These are phyloP conservation scores for Microcebus ravelobensis DNA, from an alignment of 2,113 vertebrate genomes.

Conservation along the genomic window DNA sequence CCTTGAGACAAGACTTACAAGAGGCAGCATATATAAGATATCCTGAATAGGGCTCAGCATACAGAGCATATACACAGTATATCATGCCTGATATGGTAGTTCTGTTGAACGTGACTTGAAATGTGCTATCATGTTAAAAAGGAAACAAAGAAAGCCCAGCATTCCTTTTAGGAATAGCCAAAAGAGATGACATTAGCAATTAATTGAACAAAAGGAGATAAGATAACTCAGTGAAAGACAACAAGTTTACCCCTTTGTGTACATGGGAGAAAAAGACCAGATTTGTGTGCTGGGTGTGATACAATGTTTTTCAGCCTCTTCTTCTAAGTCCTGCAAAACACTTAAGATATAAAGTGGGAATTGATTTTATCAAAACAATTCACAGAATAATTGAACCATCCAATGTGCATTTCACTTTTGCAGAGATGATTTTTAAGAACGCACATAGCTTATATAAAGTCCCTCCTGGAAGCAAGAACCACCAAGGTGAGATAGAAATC, in stretches of 20 bases:
- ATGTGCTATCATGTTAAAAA: background rate
- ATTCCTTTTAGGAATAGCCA: background rate
- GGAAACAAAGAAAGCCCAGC: background rate
- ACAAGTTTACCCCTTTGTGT: background rate
- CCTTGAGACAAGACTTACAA: background rate
- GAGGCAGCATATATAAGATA: background rate
- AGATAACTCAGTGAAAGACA: background rate
- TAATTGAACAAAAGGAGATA: background rate
- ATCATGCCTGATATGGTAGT: background rate
- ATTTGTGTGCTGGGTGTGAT: background rate
- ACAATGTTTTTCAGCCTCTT: background rate
- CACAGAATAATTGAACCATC: background rate
- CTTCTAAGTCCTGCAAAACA: background rate
- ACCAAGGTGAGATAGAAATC: background rate
- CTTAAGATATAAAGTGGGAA: background rate
- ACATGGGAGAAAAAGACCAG: background rate
- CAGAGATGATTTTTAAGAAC: background rate
- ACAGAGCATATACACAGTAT: background rate
- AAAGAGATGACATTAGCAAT: background rate
- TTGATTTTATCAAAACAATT: conserved; percentile 42
- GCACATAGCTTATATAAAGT: background rate
- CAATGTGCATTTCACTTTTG: background rate
- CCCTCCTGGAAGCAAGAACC: background rate
- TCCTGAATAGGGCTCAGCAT: background rate
- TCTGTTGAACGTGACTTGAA: background rate